Conservation (phyloP, 2,888 invertebrate species). For the Pilophorus perplexus region DNA sequence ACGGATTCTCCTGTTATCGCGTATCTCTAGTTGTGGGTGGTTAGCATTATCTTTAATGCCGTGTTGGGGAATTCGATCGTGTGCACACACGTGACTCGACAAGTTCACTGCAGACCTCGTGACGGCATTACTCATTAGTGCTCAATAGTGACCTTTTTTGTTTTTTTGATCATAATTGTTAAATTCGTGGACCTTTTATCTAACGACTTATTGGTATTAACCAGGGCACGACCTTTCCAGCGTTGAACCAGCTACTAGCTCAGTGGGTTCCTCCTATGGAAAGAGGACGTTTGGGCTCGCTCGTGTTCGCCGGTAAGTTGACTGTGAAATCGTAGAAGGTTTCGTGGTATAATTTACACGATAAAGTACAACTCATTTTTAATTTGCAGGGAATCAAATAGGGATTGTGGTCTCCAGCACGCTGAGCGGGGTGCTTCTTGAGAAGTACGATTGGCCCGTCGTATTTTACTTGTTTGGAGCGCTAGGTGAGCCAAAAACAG, state of each 20-base stretch:
- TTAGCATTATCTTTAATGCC: too few species aligned
- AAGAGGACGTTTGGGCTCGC: slow-evolving; percentile 59
- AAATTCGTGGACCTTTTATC: too few species aligned
- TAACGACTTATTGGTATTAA: too few species aligned
- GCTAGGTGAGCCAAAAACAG: too few species aligned
- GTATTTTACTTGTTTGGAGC: slow-evolving; percentile 61
- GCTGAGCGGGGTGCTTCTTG: slow-evolving; percentile 56
- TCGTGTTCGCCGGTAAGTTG: slow-evolving; percentile 59
- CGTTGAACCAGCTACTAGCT: slow-evolving; percentile 61
- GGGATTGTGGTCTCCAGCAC: slow-evolving; percentile 59
- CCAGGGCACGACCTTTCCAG: slow-evolving; percentile 62
- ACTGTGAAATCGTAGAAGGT: neutral
- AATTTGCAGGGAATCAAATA: slow-evolving; percentile 53
- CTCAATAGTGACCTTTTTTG: too few species aligned
- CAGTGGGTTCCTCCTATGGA: slow-evolving; percentile 62
- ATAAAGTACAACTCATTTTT: neutral
- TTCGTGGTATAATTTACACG: neutral
- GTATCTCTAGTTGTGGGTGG: too few species aligned
- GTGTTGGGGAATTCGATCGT: too few species aligned
- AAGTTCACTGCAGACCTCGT: too few species aligned
- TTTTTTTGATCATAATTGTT: too few species aligned
- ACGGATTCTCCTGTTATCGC: too few species aligned
- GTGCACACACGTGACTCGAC: too few species aligned
- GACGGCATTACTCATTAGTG: too few species aligned
- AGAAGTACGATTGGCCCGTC: slow-evolving; percentile 57